Evolutionary conservation across 2,113 vertebrate genomes (phyloP).

Genomic region (Sialia sialis): DNA sequence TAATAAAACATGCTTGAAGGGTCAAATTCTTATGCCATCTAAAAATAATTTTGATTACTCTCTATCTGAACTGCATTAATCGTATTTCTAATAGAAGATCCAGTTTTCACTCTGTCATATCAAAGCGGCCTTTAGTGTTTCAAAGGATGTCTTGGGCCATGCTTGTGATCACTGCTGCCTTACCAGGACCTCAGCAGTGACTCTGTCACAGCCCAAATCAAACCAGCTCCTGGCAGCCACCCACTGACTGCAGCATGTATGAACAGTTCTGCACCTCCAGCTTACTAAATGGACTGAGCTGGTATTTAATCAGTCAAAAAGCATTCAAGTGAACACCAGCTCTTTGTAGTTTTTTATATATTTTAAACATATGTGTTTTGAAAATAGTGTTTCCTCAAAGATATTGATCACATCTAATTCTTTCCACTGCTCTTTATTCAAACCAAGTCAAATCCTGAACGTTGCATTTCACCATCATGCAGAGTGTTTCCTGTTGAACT

Average conservation of each 20-base stretch:
- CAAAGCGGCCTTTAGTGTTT: constrained; percentile 28
- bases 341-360: background rate
- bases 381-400: background rate
- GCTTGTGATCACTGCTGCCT: constrained; percentile 62
- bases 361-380: background rate
- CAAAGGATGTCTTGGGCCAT: constrained; percentile 57
- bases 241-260: background rate
- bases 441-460: background rate
- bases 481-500: background rate
- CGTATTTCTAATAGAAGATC: background rate
- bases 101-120: constrained; percentile 53
- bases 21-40: constrained; percentile 53
- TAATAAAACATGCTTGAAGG: constrained; percentile 33
- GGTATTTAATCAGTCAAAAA: background rate
- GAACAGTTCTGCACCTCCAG: background rate
- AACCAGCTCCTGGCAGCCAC: constrained; percentile 36
- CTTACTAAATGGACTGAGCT: background rate
- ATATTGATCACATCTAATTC: background rate
- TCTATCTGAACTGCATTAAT: background rate
- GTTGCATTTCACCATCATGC: background rate
- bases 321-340: background rate
- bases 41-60: constrained; percentile 29
- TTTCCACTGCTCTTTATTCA: background rate
- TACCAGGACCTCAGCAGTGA: constrained; percentile 30
- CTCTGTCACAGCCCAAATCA: constrained; percentile 28